Evolutionary conservation across 2,888 invertebrate genomes (phyloP), one percentile per base, ranked within the genome.

Genomic region (Ephialtes manifestator): DNA sequence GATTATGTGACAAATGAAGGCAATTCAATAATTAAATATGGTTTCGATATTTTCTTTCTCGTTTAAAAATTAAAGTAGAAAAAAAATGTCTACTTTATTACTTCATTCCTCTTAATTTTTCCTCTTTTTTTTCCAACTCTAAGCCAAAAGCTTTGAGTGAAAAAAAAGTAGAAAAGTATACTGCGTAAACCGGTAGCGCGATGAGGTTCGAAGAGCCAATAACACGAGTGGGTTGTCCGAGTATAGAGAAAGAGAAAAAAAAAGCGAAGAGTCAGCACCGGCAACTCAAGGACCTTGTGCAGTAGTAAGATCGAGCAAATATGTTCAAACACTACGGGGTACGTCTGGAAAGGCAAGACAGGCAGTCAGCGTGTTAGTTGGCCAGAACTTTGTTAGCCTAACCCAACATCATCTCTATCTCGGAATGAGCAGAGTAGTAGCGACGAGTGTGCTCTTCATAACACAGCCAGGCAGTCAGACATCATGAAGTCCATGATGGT

Each of bases 281-380:
- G 72, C 51, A 78, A 82, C 67, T 90, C 84, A 86, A 90, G 90
- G 76, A 83, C 35, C 58, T 48, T 65, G 43, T n/a, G 39, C 71
- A 20, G 76, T 68, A 67, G 71, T 72, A 53, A 71, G 76, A 67
- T 72, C 81, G 85, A 87, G 89, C 88, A 92, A 92, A 92, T 89
- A 92, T 90, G 89, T 89, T 91, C 89, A 90, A 90, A 92, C 89
- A 91, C 78, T 87, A 84, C 83, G 86, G 86, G 87, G 83, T 83
- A 86, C 87, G 86, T 71, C 55, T 67, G 72, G 24, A 75, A 74
- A 65, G 46, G 70, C 51, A 67, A 60, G 67, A 77, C 58, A 67
- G 68, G 51, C 68, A 70, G 43, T 35, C 63, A 67, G n/a, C 48
- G n/a, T 39, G 28, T 46, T 48, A 48, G 60, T 43, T 71, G 70